These are phyloP conservation scores for Cheilosia scutellata DNA, from an alignment of 2,888 invertebrate genomes.

Conservation along the genomic window DNA sequence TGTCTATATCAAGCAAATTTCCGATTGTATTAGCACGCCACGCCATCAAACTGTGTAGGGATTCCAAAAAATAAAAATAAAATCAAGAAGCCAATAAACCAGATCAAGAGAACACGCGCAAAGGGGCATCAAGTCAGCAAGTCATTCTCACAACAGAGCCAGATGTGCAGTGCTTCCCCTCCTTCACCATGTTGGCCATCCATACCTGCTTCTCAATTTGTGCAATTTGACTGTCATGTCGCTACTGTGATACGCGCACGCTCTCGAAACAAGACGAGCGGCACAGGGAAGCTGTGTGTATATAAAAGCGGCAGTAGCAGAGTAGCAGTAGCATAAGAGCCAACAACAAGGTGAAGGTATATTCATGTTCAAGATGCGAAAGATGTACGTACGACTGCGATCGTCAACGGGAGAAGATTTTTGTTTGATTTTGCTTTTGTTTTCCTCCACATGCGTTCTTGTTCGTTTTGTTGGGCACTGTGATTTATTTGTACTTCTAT, in stretches of 20 bases:
- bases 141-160: slow-evolving; percentile 38
- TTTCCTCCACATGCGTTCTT: slow-evolving; percentile 7
- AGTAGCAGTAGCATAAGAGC: slow-evolving; percentile 14
- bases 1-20: slow-evolving; percentile 27
- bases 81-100: background rate
- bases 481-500: slow-evolving; percentile 41
- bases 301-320: slow-evolving; percentile 12
- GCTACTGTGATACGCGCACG: slow-evolving; percentile 71
- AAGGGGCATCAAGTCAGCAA: slow-evolving; percentile 48
- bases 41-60: slow-evolving; percentile 4
- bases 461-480: slow-evolving; percentile 32
- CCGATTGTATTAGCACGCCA: slow-evolving; percentile 19
- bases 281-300: slow-evolving; percentile 32
- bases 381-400: slow-evolving; percentile 26
- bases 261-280: slow-evolving; percentile 33
- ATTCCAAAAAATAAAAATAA: background rate
- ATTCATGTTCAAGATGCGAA: slow-evolving; percentile 26
- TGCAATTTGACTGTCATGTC: slow-evolving; percentile 69
- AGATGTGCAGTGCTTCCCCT: slow-evolving; percentile 58
- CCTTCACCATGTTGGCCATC: slow-evolving; percentile 17
- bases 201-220: slow-evolving; percentile 64
- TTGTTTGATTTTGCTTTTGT: slow-evolving; percentile 33
- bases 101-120: slow-evolving; percentile 33
- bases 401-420: slow-evolving; percentile 21
- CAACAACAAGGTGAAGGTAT: slow-evolving; percentile 53